These are phyloP conservation scores for Heptranchias perlo DNA, from an alignment of 2,113 vertebrate genomes.

Conservation along the genomic window DNA sequence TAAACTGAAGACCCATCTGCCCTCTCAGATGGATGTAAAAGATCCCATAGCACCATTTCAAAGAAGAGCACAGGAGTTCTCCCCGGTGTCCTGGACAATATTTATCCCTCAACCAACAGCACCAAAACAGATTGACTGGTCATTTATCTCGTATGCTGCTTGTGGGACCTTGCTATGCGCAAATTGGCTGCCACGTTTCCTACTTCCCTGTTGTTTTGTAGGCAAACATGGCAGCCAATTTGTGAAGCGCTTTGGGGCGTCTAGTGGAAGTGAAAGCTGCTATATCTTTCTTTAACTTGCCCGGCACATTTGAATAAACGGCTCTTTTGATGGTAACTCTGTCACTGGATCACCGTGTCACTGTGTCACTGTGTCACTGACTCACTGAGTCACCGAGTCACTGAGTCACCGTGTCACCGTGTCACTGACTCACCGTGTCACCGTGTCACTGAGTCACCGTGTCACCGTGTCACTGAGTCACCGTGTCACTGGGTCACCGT, in stretches of 20 bases:
- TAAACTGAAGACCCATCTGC: neutral
- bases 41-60: neutral
- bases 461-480: too few relatives aligned
- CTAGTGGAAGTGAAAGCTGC: neutral
- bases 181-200: neutral
- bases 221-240: neutral
- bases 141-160: neutral
- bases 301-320: too few relatives aligned
- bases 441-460: too few relatives aligned
- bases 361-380: too few relatives aligned
- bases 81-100: neutral
- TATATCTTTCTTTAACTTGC: neutral
- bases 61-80: neutral
- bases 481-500: too few relatives aligned
- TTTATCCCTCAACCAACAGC: neutral
- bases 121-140: neutral
- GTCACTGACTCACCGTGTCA: too few relatives aligned
- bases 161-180: neutral
- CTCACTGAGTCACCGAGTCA: too few relatives aligned
- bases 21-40: neutral
- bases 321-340: fast-evolving
- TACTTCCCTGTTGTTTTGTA: neutral
- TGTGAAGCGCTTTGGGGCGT: neutral
- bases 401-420: too few relatives aligned
- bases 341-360: too few relatives aligned